Evolutionary conservation across 1,140 invertebrate species (phyloP).

Genomic region (Neuroterus valhalla): DNA sequence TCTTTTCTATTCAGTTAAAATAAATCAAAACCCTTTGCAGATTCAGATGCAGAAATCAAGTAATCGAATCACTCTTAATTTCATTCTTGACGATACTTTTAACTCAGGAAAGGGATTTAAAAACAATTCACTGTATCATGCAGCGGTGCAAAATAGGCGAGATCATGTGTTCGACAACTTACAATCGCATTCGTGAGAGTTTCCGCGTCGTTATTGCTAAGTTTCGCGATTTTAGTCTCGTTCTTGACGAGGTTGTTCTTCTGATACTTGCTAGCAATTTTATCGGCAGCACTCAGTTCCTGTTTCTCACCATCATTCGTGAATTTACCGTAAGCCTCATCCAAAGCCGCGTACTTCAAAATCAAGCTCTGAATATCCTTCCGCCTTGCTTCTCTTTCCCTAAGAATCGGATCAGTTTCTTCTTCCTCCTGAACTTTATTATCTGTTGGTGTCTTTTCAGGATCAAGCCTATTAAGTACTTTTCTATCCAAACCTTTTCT

Average conservation of each 20-base stretch:
- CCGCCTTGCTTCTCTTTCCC: conserved; percentile 83
- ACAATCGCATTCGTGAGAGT: conserved; percentile 56
- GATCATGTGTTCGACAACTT: conserved; percentile 61
- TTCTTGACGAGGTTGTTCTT: conserved; percentile 42
- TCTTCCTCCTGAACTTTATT: conserved; percentile 75
- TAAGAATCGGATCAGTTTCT: conserved; percentile 76
- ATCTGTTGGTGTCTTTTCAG: conserved; percentile 68
- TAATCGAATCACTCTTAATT: neutral
- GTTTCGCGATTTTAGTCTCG: conserved; percentile 45
- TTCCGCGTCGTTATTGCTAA: conserved; percentile 46
- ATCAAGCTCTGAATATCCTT: conserved; percentile 89
- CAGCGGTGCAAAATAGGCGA: conserved; percentile 33
- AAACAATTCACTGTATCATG: conserved; percentile 33
- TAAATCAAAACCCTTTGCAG: neutral
- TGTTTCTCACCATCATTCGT: conserved; percentile 36
- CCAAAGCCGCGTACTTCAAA: conserved; percentile 84
- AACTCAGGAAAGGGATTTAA: conserved; percentile 1
- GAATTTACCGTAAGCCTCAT: conserved; percentile 74
- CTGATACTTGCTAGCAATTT: conserved; percentile 73
- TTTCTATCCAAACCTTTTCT: conserved; percentile 18
- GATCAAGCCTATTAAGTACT: conserved; percentile 53
- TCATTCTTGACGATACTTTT: conserved; percentile 7
- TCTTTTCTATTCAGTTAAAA: neutral
- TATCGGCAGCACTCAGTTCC: conserved; percentile 69
- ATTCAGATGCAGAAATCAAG: neutral